These are phyloP conservation scores for Ammodytes dubius DNA, from an alignment of 2,113 vertebrate genomes.

Conservation along the genomic window DNA sequence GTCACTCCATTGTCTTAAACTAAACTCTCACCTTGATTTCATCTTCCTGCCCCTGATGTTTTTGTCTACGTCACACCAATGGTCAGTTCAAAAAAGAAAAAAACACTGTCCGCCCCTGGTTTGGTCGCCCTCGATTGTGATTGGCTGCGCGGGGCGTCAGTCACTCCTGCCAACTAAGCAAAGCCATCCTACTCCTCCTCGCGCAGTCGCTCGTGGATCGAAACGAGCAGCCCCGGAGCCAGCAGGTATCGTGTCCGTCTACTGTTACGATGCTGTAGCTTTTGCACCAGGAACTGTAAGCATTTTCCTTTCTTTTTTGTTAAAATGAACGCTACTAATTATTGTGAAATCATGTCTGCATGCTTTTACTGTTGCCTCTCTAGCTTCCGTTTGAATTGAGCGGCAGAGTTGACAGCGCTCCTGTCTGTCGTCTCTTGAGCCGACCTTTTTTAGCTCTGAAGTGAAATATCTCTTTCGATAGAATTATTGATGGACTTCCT, in stretches of 20 bases:
- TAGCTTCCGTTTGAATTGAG: constrained; percentile 6
- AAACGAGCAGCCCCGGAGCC: constrained; percentile 14
- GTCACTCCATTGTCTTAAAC: neutral
- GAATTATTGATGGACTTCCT: constrained; percentile 71
- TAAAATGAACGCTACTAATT: neutral
- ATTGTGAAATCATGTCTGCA: fast-evolving
- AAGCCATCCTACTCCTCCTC: constrained; percentile 31
- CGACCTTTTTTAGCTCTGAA: neutral
- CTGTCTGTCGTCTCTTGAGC: neutral
- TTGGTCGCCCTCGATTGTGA: neutral
- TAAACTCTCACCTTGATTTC: constrained; percentile 23
- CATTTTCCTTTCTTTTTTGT: neutral
- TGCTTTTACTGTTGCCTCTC: neutral
- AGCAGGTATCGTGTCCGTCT: constrained; percentile 7
- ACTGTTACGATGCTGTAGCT: constrained; percentile 52
- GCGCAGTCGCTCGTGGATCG: constrained; percentile 6
- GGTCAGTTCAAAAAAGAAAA: constrained; percentile 14
- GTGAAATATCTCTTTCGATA: constrained; percentile 61
- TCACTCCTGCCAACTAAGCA: neutral
- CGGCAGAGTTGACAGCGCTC: constrained; percentile 21
- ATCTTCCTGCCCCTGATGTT: neutral
- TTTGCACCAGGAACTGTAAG: constrained; percentile 61
- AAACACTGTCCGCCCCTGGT: neutral
- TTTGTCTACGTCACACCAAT: constrained; percentile 52
- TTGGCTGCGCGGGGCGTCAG: constrained; percentile 29